Conservation (phyloP, 2,888 invertebrate genomes). For the Tiphia femorata region DNA sequence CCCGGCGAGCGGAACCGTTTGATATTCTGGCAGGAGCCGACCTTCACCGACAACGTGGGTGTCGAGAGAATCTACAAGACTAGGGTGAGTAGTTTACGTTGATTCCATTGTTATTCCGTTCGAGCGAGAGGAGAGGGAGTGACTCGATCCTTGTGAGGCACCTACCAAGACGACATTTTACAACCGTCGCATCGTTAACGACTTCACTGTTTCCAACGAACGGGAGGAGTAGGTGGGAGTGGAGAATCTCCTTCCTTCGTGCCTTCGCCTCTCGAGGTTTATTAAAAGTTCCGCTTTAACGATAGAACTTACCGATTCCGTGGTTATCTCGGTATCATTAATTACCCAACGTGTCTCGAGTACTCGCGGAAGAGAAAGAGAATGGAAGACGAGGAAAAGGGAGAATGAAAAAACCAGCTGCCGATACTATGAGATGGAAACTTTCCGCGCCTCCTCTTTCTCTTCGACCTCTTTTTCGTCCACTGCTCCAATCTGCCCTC, state of each 20-base stretch:
- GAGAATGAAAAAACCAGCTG: background rate
- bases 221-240: too few species aligned
- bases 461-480: background rate
- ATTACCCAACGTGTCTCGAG: constrained; percentile 30
- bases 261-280: constrained; percentile 18
- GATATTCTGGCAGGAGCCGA: constrained; percentile 77
- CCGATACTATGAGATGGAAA: background rate
- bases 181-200: too few species aligned
- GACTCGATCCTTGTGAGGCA: too few species aligned
- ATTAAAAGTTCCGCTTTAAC: constrained; percentile 44
- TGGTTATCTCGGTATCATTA: constrained; percentile 35
- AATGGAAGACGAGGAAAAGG: background rate
- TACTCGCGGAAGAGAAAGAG: background rate
- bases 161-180: too few species aligned
- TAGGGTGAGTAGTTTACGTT: too few species aligned
- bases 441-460: background rate
- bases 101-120: too few species aligned
- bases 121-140: too few species aligned
- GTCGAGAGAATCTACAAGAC: constrained; percentile 74
- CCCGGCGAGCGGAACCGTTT: constrained; percentile 72
- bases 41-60: constrained; percentile 73
- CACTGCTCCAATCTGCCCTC: background rate
- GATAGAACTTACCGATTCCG: constrained; percentile 40
- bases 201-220: too few species aligned
- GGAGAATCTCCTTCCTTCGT: too few species aligned